Conservation (phyloP, 1,140 invertebrate species). For the Zophobas atratus region DNA sequence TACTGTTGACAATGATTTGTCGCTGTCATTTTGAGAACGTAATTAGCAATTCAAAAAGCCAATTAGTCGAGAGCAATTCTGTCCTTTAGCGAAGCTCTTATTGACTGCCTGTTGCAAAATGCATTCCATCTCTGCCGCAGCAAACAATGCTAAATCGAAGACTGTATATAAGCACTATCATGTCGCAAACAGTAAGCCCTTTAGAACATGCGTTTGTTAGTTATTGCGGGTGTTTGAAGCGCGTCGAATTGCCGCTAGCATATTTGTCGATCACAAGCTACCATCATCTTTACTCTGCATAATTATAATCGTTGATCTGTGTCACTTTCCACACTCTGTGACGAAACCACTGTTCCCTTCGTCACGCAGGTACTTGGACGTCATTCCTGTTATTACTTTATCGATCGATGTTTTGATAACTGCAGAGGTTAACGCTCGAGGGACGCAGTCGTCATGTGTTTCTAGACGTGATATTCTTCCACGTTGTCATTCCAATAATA, state of each 20-base stretch:
- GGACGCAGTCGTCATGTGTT: constrained; percentile 18
- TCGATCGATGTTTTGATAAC: constrained; percentile 30
- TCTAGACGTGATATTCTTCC: not conserved
- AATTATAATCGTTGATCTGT: too few relatives aligned
- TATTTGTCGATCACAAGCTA: too few relatives aligned
- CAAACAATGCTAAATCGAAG: constrained; percentile 47
- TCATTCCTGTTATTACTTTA: not conserved
- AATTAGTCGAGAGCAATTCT: constrained; percentile 49
- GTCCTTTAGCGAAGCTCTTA: constrained; percentile 47
- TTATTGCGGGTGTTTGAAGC: too few relatives aligned
- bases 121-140: constrained; percentile 44
- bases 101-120: constrained; percentile 47
- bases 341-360: too few relatives aligned
- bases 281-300: too few relatives aligned
- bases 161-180: constrained; percentile 31
- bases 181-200: constrained; percentile 29
- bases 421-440: constrained; percentile 10
- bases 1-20: constrained; percentile 43
- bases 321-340: too few relatives aligned
- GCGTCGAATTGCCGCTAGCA: too few relatives aligned
- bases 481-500: not conserved
- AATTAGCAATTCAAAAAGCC: constrained; percentile 51
- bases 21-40: constrained; percentile 45
- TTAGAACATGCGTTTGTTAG: constrained; percentile 29
- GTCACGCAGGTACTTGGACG: constrained; percentile 1